Conservation (phyloP, 2,113 vertebrate species). For the Bambusicola thoracicus region DNA sequence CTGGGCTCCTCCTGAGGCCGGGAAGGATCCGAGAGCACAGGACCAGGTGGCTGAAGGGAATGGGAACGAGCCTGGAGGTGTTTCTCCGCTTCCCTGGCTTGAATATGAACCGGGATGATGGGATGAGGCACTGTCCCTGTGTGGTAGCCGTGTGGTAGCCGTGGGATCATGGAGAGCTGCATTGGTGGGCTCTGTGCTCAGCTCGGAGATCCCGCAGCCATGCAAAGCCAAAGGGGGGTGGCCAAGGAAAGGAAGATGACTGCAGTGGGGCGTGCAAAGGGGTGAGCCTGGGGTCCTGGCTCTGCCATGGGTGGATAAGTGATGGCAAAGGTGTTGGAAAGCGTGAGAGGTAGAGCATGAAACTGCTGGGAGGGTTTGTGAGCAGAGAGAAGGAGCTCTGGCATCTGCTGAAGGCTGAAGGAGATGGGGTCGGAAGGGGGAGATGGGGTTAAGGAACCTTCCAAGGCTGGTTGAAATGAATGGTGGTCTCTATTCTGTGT, state of each 20-base stretch:
- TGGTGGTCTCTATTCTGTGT: neutral
- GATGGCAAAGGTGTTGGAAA: neutral
- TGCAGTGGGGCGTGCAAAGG: neutral
- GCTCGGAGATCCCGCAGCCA: neutral
- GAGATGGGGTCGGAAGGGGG: neutral
- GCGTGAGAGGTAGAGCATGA: neutral
- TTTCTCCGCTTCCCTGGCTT: neutral
- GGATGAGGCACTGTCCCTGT: neutral
- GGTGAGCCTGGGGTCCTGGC: neutral
- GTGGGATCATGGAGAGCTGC: neutral
- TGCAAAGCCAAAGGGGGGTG: neutral
- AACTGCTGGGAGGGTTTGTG: neutral
- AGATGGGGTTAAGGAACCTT: neutral
- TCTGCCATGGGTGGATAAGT: neutral
- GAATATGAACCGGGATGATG: neutral
- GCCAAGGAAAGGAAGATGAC: neutral
- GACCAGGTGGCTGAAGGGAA: neutral
- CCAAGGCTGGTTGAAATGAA: neutral
- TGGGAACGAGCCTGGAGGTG: slow-evolving; percentile 41
- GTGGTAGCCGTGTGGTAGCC: neutral
- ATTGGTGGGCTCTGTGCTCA: neutral
- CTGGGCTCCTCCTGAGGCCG: neutral
- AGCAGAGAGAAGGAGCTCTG: neutral
- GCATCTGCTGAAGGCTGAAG: neutral
- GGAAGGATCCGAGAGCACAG: neutral